Base-by-base conservation (phyloP, 2,888 invertebrate genomes). In the Acanthococcus lagerstroemiae region DNA sequence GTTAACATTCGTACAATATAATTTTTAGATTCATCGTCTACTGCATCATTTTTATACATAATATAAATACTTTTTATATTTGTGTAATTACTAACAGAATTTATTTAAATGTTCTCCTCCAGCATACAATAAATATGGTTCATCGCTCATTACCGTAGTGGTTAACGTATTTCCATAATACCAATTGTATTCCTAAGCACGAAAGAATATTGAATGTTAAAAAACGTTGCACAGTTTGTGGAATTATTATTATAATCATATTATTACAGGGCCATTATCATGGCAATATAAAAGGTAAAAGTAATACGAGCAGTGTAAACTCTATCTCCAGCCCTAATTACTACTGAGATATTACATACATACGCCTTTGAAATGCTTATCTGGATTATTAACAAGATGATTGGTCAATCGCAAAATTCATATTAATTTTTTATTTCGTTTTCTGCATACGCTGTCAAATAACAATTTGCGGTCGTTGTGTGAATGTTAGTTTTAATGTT, bases 281-380 rank as follows among this genome's bases (percentile, higher is more conserved):
- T n/a, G n/a, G n/a, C n/a, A n/a, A n/a, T n/a, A n/a, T n/a, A n/a
- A n/a, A n/a, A n/a, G n/a, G n/a, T n/a, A n/a, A n/a, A n/a, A n/a
- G n/a, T n/a, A n/a, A n/a, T n/a, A n/a, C n/a, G n/a, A n/a, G n/a
- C n/a, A n/a, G n/a, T n/a, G n/a, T n/a, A n/a, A n/a, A n/a, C n/a
- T n/a, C n/a, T n/a, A n/a, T n/a, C n/a, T n/a, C n/a, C n/a, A n/a
- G n/a, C n/a, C n/a, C n/a, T n/a, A n/a, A n/a, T n/a, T n/a, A n/a
- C n/a, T n/a, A n/a, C n/a, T n/a, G n/a, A n/a, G 15, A 25, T 3
- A 48, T 19, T 37, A 21, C 15, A 52, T 17, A 63, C 48, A 50
- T 66, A 66, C 66, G 0, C 66, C 56, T 22, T 57, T 48, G 17
- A 66, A 66, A 66, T 57, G 15, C 50, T 66, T 30, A 66, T 66